Conservation (phyloP, 2,797 vertebrate species). For the Bryconaethiops microstoma region DNA sequence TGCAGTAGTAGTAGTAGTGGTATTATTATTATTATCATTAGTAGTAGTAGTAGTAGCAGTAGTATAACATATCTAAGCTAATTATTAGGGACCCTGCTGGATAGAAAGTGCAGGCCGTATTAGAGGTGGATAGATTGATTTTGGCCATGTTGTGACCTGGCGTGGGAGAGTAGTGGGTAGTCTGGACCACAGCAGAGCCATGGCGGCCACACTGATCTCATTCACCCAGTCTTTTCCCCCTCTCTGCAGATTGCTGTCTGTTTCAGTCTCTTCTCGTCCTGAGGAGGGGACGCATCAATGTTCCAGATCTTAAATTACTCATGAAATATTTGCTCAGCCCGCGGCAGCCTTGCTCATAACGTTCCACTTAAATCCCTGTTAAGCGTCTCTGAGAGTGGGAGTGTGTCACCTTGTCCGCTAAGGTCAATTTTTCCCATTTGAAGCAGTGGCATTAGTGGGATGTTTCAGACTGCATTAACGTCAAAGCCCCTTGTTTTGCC, state of each 20-base stretch:
- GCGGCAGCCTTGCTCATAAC: slow-evolving; percentile 69
- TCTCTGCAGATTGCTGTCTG: background rate
- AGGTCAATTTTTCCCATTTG: slow-evolving; percentile 86
- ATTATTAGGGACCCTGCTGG: slow-evolving; percentile 2
- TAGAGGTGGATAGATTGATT: slow-evolving; percentile 50
- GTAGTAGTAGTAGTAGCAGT: background rate
- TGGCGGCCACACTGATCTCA: slow-evolving; percentile 44
- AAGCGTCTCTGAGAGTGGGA: slow-evolving; percentile 73
- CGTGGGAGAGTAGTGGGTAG: slow-evolving; percentile 40
- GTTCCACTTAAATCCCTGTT: slow-evolving; percentile 71
- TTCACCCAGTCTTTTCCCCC: background rate
- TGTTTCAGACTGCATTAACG: slow-evolving; percentile 77
- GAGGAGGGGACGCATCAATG: slow-evolving; percentile 74
- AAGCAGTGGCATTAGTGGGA: slow-evolving; percentile 73
- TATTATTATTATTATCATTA: background rate
- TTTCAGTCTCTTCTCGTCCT: background rate
- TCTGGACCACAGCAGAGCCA: slow-evolving; percentile 51
- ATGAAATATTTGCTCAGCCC: slow-evolving; percentile 91
- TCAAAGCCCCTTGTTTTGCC: slow-evolving; percentile 72
- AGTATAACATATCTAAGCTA: too few species aligned
- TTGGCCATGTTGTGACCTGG: slow-evolving; percentile 44
- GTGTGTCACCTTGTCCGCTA: slow-evolving; percentile 78
- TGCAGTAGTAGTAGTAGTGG: too few species aligned
- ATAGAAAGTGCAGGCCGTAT: slow-evolving; percentile 38
- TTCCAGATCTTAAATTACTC: slow-evolving; percentile 99